These are phyloP conservation scores for Carduelis carduelis DNA, from an alignment of 2,797 vertebrate species.

Conservation along the genomic window DNA sequence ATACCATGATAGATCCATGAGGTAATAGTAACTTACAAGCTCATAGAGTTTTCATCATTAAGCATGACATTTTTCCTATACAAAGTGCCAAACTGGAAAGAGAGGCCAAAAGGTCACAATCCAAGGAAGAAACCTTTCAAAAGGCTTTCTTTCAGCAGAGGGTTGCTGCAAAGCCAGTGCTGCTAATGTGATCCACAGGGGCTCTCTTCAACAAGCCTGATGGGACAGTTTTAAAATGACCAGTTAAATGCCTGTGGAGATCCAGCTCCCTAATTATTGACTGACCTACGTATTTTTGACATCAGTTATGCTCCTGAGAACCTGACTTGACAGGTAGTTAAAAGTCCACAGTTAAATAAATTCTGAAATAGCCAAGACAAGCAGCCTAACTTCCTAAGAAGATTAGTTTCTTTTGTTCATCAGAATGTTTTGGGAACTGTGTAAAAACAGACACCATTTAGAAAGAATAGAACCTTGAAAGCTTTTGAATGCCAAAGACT, in stretches of 20 bases:
- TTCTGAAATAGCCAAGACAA: slow-evolving; percentile 58
- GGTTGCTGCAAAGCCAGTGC: not conserved
- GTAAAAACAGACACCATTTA: not conserved
- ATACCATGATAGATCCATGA: not conserved
- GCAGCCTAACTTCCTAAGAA: slow-evolving; percentile 30
- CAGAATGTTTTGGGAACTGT: not conserved
- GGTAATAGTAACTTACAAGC: slow-evolving; percentile 24
- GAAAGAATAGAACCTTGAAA: slow-evolving; percentile 15
- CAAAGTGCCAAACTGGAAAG: slow-evolving; percentile 7
- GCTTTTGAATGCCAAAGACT: not conserved
- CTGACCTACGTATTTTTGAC: slow-evolving; percentile 49
- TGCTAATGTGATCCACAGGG: not conserved
- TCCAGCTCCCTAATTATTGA: slow-evolving; percentile 22
- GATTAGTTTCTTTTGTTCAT: slow-evolving; percentile 50
- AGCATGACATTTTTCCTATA: slow-evolving; percentile 38
- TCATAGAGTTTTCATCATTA: slow-evolving; percentile 15
- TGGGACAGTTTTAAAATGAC: slow-evolving; percentile 35
- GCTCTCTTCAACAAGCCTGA: not conserved
- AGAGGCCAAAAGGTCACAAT: not conserved
- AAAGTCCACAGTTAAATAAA: slow-evolving; percentile 27
- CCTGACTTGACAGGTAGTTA: slow-evolving; percentile 37
- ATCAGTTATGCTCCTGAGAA: slow-evolving; percentile 23
- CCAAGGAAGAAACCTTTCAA: slow-evolving; percentile 3
- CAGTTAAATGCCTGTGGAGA: slow-evolving; percentile 29
- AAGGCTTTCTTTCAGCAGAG: not conserved